These are phyloP conservation scores for Tiphia femorata DNA, from an alignment of 2,888 invertebrate species.

Conservation along the genomic window DNA sequence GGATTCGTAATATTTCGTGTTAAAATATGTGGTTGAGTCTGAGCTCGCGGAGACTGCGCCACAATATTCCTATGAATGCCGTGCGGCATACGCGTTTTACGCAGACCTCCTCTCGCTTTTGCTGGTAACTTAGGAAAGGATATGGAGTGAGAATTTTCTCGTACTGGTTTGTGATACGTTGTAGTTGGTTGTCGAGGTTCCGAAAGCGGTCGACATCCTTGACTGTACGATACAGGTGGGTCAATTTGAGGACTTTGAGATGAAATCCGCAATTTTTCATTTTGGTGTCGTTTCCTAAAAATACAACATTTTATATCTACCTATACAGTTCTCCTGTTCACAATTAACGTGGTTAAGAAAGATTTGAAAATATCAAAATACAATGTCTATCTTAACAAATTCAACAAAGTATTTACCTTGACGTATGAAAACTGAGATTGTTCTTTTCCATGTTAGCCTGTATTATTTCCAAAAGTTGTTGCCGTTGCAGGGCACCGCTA, in stretches of 20 bases:
- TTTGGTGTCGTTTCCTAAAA: constrained; percentile 62
- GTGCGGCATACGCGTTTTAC: constrained; percentile 47
- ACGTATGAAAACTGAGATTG: constrained; percentile 86
- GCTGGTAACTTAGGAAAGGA: constrained; percentile 52
- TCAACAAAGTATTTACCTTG: constrained; percentile 76
- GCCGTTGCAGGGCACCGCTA: constrained; percentile 82
- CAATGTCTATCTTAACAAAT: too few species aligned
- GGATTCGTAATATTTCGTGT: constrained; percentile 23
- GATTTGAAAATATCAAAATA: too few species aligned
- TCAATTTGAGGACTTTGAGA: constrained; percentile 53
- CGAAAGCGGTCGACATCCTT: constrained; percentile 37
- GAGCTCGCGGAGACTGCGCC: constrained; percentile 25
- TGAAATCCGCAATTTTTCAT: constrained; percentile 57
- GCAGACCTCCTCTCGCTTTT: constrained; percentile 50
- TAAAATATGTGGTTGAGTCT: too few species aligned
- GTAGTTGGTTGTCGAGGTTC: constrained; percentile 40
- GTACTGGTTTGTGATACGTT: constrained; percentile 58
- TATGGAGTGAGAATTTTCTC: constrained; percentile 52
- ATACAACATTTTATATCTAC: too few species aligned
- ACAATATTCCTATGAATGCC: neutral
- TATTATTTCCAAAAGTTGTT: constrained; percentile 87
- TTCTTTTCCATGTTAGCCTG: constrained; percentile 94
- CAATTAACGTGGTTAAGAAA: too few species aligned
- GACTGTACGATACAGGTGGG: constrained; percentile 26
- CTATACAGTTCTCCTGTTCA: too few species aligned